These are phyloP conservation scores for Spodoptera frugiperda DNA, from an alignment of 1,140 invertebrate genomes.

Conservation along the genomic window DNA sequence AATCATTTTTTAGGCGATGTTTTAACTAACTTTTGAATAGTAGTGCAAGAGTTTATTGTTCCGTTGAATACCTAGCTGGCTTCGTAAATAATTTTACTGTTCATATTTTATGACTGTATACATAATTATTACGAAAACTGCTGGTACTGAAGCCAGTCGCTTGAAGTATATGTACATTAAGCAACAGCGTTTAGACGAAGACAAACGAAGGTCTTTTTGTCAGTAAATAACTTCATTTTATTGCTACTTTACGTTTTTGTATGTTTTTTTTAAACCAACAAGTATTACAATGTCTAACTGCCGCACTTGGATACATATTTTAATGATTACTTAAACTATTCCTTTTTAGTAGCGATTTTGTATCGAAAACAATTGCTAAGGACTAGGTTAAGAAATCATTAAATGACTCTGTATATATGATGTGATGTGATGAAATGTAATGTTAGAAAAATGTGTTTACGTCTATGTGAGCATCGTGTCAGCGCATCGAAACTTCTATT, in stretches of 20 bases:
- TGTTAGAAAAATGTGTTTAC: too few species aligned
- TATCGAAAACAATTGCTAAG: too few species aligned
- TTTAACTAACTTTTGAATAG: too few species aligned
- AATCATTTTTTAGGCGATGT: background rate
- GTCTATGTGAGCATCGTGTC: background rate
- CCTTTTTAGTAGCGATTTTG: too few species aligned
- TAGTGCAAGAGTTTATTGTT: too few species aligned
- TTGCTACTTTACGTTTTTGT: background rate
- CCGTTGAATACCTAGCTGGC: too few species aligned
- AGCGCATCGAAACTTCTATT: background rate
- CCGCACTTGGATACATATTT: too few species aligned
- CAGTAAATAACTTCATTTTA: conserved; percentile 6
- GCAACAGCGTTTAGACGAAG: background rate
- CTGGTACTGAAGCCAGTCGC: background rate
- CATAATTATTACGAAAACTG: conserved; percentile 5
- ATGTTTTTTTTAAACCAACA: background rate
- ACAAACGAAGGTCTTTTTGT: conserved; percentile 24
- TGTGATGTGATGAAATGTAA: too few species aligned
- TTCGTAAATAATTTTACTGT: too few species aligned
- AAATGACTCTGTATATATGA: too few species aligned
- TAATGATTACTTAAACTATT: too few species aligned
- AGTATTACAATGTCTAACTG: background rate
- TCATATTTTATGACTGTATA: background rate
- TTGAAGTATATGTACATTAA: background rate
- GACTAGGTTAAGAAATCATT: too few species aligned